Conservation (phyloP, 2,888 invertebrate species). For the Drosophila leonis region DNA sequence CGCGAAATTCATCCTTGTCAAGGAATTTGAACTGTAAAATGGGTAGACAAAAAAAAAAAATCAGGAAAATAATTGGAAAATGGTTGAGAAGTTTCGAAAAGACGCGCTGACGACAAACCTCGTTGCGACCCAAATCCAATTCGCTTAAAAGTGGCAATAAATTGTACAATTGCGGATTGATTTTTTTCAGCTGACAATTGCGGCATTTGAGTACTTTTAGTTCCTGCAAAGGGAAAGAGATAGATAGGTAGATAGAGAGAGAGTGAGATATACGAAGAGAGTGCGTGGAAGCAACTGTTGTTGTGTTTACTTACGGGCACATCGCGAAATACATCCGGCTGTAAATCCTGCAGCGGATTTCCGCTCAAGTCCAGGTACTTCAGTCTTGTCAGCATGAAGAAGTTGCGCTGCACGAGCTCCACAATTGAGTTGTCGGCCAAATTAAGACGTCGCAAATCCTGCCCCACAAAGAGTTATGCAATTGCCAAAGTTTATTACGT, state of each 20-base stretch:
- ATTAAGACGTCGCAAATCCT: conserved; percentile 89
- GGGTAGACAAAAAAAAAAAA: neutral
- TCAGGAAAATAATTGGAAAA: conserved; percentile 61
- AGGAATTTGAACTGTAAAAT: conserved; percentile 88
- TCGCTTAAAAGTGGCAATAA: conserved; percentile 90
- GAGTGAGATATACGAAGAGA: conserved; percentile 12
- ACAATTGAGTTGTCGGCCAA: conserved; percentile 89
- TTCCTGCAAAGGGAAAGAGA: conserved; percentile 86
- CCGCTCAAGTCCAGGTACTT: conserved; percentile 90
- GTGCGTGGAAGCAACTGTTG: conserved; percentile 30
- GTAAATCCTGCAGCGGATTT: conserved; percentile 90
- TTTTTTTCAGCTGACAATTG: conserved; percentile 89
- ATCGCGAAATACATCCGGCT: conserved; percentile 92
- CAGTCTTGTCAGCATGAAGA: conserved; percentile 90
- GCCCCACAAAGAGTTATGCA: conserved; percentile 60
- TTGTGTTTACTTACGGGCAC: conserved; percentile 86
- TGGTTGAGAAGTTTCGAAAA: conserved; percentile 12
- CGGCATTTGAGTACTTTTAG: conserved; percentile 90
- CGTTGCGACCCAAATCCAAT: conserved; percentile 92
- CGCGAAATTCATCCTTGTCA: conserved; percentile 90
- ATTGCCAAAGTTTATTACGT: conserved; percentile 60
- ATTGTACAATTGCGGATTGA: conserved; percentile 93
- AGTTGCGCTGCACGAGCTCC: conserved; percentile 90
- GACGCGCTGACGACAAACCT: conserved; percentile 78
- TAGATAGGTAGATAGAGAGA: conserved; percentile 4